Conservation (phyloP, 2,888 invertebrate species). For the Chalcosyrphus nemorum region DNA sequence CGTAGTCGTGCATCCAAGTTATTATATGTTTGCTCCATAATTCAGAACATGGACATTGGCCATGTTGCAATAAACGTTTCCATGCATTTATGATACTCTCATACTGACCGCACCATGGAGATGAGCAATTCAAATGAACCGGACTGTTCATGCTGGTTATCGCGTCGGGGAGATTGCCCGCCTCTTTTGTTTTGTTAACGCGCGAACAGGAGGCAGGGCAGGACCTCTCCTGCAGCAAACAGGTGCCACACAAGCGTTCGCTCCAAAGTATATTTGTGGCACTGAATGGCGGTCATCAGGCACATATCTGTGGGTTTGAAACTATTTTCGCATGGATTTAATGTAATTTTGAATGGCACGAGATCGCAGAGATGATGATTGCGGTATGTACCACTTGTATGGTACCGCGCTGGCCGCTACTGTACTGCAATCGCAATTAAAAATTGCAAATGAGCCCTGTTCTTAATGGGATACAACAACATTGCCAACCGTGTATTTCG, state of each 20-base stretch:
- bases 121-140: slow-evolving; percentile 59
- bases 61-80: slow-evolving; percentile 71
- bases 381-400: slow-evolving; percentile 1
- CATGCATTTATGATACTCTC: slow-evolving; percentile 69
- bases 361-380: slow-evolving; percentile 31
- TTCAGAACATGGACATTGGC: slow-evolving; percentile 63
- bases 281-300: slow-evolving; percentile 57
- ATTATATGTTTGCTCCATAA: slow-evolving; percentile 67
- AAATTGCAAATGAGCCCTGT: slow-evolving; percentile 62
- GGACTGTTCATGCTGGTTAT: slow-evolving; percentile 50
- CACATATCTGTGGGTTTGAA: slow-evolving; percentile 53
- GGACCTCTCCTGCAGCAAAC: slow-evolving; percentile 35
- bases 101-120: slow-evolving; percentile 37
- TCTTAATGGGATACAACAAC: background rate
- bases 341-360: slow-evolving; percentile 64
- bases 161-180: slow-evolving; percentile 27
- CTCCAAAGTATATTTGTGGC: slow-evolving; percentile 46
- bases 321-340: slow-evolving; percentile 61
- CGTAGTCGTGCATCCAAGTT: slow-evolving; percentile 55
- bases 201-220: background rate
- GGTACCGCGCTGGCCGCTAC: too few relatives aligned
- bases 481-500: background rate
- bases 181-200: slow-evolving; percentile 23
- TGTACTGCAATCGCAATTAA: slow-evolving; percentile 67
- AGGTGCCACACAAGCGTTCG: slow-evolving; percentile 50